Conservation (phyloP, 2,797 vertebrate genomes). For the Chrysocyon brachyurus region DNA sequence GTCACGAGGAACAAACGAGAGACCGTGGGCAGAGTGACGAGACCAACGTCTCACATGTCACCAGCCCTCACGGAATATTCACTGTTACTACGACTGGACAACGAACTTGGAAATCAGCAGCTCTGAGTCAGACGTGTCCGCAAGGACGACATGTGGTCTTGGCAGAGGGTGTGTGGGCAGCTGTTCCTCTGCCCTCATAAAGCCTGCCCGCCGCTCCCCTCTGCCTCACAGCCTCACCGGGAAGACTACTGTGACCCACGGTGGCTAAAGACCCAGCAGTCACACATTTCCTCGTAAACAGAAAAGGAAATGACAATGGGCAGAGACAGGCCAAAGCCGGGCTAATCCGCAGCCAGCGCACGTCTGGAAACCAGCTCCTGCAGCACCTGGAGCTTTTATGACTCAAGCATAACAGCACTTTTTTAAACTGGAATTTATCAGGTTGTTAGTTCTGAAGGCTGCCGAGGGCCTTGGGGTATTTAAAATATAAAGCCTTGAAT, state of each 20-base stretch:
- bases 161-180: neutral
- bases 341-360: neutral
- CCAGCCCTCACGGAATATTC: neutral
- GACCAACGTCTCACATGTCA: neutral
- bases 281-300: neutral
- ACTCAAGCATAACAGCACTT: neutral
- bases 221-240: neutral
- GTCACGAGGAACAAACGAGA: neutral
- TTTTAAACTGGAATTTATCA: constrained; percentile 66
- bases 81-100: neutral
- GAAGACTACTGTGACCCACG: neutral
- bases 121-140: neutral
- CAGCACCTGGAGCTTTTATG: constrained; percentile 43
- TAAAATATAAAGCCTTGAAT: constrained; percentile 24
- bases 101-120: neutral
- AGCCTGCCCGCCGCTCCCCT: neutral
- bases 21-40: neutral
- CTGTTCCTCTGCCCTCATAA: neutral
- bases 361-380: neutral
- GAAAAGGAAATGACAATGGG: neutral
- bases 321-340: fast-evolving
- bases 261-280: fast-evolving
- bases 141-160: fast-evolving
- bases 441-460: constrained; percentile 39
- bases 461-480: neutral